Evolutionary conservation across 2,888 invertebrate genomes (phyloP), one percentile per base, ranked within the genome.

Genomic region (Octonoba sinensis): DNA sequence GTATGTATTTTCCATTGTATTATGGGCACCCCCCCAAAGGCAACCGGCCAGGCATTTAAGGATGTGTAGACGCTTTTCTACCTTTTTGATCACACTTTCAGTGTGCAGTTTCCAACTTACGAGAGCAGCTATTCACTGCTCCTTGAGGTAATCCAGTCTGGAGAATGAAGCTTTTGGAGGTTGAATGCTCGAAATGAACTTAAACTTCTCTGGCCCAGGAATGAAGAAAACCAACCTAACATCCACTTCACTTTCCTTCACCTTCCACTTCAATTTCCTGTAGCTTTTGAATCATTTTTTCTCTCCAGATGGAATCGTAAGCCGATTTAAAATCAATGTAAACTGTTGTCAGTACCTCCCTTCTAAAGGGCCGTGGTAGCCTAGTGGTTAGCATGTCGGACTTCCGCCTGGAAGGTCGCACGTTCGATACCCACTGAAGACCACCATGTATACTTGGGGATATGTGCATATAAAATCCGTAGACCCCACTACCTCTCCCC

Each of bases 101-200:
- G 15, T 46, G 18, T 73, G 44, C 6, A 20, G 44, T 16, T 24
- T 64, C 54, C n/a, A 64, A 22, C n/a, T 73, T 36, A 64, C 44
- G n/a, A n/a, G 3, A 36, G 62, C 62, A 62, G 12, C 62, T 62
- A 62, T 15, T 62, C 44, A 62, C 16, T 36, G 62, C n/a, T 62
- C 62, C 4, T 44, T 62, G 62, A 13, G 27, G 27, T 11, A 62
- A 44, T 27, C 62, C 62, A 62, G 62, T 62, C 15, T 62, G 62
- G 62, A 46, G 64, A 59, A 59, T 24, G 27, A 27, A 59, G 24
- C 27, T 59, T 59, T 59, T 59, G 22, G 59, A 13, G 24, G 13
- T 24, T 8, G 59, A 59, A 24, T 24, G 1, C 59, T 24, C 1
- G 27, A 24, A 59, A 3, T 27, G 27, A 13, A 59, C 59, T 59